Base-by-base conservation (phyloP, 2,888 invertebrate genomes). In the Herminia tarsipennalis region DNA sequence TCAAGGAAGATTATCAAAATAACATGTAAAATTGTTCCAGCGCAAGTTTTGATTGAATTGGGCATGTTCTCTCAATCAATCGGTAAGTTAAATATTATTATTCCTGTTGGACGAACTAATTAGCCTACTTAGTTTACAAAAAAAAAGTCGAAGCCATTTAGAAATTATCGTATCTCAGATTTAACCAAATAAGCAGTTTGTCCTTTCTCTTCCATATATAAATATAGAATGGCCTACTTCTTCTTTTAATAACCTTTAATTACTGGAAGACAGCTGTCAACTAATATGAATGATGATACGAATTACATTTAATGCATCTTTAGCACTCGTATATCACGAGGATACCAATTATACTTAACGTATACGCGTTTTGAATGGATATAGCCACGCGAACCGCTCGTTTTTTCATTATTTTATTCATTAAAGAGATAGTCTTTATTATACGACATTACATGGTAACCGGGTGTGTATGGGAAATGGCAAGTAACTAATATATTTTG, bases 391-490 rank as follows among this genome's bases (percentile, higher is more conserved):
- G 22, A 56, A 30, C 5, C 9, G 22, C 36, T 54, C 39, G 27
- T 53, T 54, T 53, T 34, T 35, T 51, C 39, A n/a, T 38, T 50
- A 27, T 33, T 33, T 48, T 54, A 45, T 46, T 56, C 42, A 32
- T 21, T 32, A 42, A 45, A 38, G 51, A 42, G 33, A 36, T 30
- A 42, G 45, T 21, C 29, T 29, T 28, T 42, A 40, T 50, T 30
- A 48, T 14, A 45, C 30, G 16, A 18, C 29, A 35, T 56, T 40
- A 39, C 45, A 34, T 16, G 24, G 21, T 43, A 50, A n/a, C 34
- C 44, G 48, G 55, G 47, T 49, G 44, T 44, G 44, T 49, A 36
- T 9, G 10, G 16, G n/a, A 4, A 16, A 18, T 18, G 36, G 20
- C 8, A 38, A 13, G 28, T 16, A 32, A 5, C 8, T n/a, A n/a